phyloP scores from a whole-genome alignment of 1,140 invertebrate species.

The Drosophila ambigua region DNA sequence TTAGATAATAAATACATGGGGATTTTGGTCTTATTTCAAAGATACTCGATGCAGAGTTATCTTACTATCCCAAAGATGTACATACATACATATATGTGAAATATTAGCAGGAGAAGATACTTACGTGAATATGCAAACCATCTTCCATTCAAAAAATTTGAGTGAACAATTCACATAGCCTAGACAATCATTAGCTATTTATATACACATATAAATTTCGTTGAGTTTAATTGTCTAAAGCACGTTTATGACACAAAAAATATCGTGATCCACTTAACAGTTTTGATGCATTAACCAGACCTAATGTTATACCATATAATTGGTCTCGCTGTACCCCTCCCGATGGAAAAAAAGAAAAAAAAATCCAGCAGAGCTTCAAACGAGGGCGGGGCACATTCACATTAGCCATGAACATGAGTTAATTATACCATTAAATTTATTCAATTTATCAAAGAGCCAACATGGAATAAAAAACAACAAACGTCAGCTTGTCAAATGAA shows the following conservation, averaged over 20 bases:
- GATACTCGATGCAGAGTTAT: neutral
- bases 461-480: constrained; percentile 48
- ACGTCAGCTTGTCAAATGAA: constrained; percentile 69
- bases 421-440: constrained; percentile 70
- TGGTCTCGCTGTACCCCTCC: neutral
- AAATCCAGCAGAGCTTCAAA: neutral
- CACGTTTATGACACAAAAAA: constrained; percentile 10
- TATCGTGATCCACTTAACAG: constrained; percentile 38
- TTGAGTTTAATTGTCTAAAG: no score
- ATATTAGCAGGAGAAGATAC: no score
- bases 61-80: no score
- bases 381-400: constrained; percentile 35
- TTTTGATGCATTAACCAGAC: constrained; percentile 11
- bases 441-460: constrained; percentile 68
- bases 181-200: no score
- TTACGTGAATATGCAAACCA: no score
- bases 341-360: neutral
- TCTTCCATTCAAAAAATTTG: no score
- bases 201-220: neutral
- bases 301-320: constrained; percentile 20
- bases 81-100: no score
- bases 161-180: no score
- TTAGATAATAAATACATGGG: no score
- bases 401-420: constrained; percentile 69
- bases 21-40: neutral